Conservation (phyloP, 1,140 invertebrate species). For the Drepana arcuata region DNA sequence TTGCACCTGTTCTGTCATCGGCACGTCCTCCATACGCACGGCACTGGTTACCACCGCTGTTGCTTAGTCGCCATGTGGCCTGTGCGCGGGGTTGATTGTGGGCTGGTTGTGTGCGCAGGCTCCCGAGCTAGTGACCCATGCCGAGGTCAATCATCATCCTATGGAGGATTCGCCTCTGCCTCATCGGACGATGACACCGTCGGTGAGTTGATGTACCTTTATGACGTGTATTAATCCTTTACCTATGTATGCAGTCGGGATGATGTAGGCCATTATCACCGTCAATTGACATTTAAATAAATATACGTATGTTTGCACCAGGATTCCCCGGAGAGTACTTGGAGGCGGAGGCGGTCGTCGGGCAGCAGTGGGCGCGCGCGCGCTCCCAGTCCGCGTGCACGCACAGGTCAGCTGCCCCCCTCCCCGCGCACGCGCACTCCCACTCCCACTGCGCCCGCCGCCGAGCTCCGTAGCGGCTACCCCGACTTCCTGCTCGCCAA, state of each 20-base stretch:
- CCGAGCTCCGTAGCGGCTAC: conserved; percentile 42
- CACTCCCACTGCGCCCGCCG: conserved; percentile 47
- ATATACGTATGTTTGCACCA: conserved; percentile 14
- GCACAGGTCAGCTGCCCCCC: conserved; percentile 1
- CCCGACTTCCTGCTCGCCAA: conserved; percentile 53
- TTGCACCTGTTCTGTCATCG: conserved; percentile 6
- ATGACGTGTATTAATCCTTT: too few species aligned
- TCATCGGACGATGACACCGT: conserved; percentile 72
- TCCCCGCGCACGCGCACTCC: conserved; percentile 23
- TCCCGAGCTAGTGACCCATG: conserved; percentile 69
- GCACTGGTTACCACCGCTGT: neutral
- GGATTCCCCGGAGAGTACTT: conserved; percentile 74
- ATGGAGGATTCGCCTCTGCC: conserved; percentile 72
- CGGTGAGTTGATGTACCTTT: too few species aligned
- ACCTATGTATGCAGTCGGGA: neutral
- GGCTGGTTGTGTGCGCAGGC: conserved; percentile 20
- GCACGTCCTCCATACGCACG: conserved; percentile 9
- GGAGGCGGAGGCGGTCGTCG: conserved; percentile 67
- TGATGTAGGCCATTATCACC: neutral
- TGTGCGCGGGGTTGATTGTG: neutral
- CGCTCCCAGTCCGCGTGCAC: conserved; percentile 63
- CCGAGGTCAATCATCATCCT: conserved; percentile 73
- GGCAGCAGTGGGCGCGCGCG: conserved; percentile 56
- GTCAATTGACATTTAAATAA: neutral
- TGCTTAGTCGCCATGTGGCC: too few species aligned